Evolutionary conservation across 2,888 invertebrate species (phyloP), one percentile per base, ranked within the genome.

Genomic region (Apantesis nais): DNA sequence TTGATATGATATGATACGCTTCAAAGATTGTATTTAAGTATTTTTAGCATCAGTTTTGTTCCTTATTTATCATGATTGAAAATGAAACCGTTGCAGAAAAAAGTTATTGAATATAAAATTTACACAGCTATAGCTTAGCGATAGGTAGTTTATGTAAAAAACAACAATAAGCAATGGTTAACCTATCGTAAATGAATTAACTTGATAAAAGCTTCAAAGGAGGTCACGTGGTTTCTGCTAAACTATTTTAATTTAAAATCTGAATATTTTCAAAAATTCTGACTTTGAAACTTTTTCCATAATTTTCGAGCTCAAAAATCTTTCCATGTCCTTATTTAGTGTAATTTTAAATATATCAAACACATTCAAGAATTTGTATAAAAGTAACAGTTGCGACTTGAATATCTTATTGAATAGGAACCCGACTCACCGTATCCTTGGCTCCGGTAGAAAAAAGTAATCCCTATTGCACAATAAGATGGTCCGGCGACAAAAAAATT

Each of bases 391-490:
- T 86, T 84, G 84, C 86, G 83, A 83, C 83, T 77, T 79, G 78
- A 81, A 83, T 83, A 77, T 77, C 74, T 78, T 75, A 83, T 84
- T 84, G 80, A 83, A 87, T 79, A 78, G 86, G 81, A 81, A 84
- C 83, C 84, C 85, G 83, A 91, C 93, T 93, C 85, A 93, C 93
- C 93, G 86, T 85, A 85, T 87, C 86, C 86, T 88, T 83, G 83
- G 87, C 78, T 87, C 86, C 83, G 81, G 78, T 80, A 82, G 79
- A 83, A 88, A 88, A 65, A 89, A 86, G 87, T 88, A 90, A 92
- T 92, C 91, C 92, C 89, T 89, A 89, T 87, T 89, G 88, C 91
- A 92, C 93, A 91, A 90, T 88, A 86, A 83, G 82, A 83, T 82
- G 79, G 78, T 85, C 84, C 83, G 76, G 74, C 80, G 83, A 85